A percentile compares a stretch with the other conserved stretches of the same genome.
These are phyloP conservation scores for Nothoprocta perdicaria DNA, from an alignment of 2,113 vertebrate genomes.

Conservation along the genomic window DNA sequence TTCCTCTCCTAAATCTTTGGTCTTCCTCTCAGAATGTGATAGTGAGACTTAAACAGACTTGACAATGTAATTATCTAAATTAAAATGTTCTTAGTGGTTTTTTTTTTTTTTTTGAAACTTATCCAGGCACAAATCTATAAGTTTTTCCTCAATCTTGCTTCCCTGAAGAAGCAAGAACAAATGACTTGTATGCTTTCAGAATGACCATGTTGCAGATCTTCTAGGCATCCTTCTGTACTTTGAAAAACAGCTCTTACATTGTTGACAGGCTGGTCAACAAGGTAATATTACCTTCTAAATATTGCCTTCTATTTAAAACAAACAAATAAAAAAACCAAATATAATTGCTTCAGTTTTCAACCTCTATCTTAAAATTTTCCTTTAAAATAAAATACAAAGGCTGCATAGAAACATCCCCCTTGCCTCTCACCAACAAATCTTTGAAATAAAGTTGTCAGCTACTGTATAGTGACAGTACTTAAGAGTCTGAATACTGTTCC, in stretches of 20 bases:
- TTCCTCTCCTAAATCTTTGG: not conserved
- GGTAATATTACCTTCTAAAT: not conserved
- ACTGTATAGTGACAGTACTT: not conserved
- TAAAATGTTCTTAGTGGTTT: not conserved
- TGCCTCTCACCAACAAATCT: not conserved
- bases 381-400: not conserved
- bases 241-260: not conserved
- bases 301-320: not conserved
- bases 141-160: not conserved
- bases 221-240: not conserved
- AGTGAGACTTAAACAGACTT: not conserved
- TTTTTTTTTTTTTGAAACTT: not conserved
- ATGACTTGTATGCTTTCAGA: not conserved
- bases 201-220: not conserved
- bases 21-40: not conserved
- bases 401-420: not conserved
- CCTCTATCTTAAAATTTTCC: not conserved
- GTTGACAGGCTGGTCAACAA: not conserved
- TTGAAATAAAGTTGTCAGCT: not conserved
- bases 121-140: not conserved
- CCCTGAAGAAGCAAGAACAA: not conserved
- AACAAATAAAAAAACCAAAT: not conserved
- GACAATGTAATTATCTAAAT: not conserved
- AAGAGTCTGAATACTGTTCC: not conserved
- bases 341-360: not conserved